Base-by-base conservation (phyloP, 35 echinoderm and acorn worm species). In the Apostichopus parvimensis region DNA sequence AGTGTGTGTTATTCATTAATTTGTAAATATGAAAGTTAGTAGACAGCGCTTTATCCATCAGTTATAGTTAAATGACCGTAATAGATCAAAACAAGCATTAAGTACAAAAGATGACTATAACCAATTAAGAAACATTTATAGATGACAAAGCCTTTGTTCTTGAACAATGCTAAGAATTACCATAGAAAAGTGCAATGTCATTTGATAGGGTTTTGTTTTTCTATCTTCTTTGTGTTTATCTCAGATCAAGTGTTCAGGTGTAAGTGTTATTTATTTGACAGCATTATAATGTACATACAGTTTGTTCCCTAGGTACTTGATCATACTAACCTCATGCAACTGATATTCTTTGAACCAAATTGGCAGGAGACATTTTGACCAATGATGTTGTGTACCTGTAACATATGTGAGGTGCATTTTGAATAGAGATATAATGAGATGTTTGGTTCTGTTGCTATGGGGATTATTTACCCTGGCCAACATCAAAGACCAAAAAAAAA, bases 171-270 rank as follows among this genome's bases (percentile, higher is more conserved):
- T 75, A 75, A 18, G 20, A 75, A 20, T 18, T 22, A 75, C 15
- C 21, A 75, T 75, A 75, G 71, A 22, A 75, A 75, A 75, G 71
- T 75, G 71, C 71, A 75, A 75, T 75, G 71, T 75, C 71, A 75
- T 75, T 22, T 75, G 4, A 75, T 75, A 20, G 20, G 17, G 1
- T 75, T 75, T 24, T 75, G 12, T 75, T 14, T 20, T 75, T n/a
- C 15, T 75, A 20, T 75, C 6, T 61, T 75, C 71, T 20, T 7
- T 8, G 71, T 75, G 14, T 75, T 75, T 75, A 75, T 75, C 71
- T 75, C 71, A n/a, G n/a, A 75, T 75, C 71, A 22, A 75, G 15
- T 22, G 1, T 75, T 75, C 71, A 75, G 71, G 17, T 75, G 7
- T 12, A 61, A 61, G 58, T 61, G 7, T 61, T 75, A 75, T 75